Base-by-base conservation (phyloP, 1,140 invertebrate genomes). In the Olivierus martensii region DNA sequence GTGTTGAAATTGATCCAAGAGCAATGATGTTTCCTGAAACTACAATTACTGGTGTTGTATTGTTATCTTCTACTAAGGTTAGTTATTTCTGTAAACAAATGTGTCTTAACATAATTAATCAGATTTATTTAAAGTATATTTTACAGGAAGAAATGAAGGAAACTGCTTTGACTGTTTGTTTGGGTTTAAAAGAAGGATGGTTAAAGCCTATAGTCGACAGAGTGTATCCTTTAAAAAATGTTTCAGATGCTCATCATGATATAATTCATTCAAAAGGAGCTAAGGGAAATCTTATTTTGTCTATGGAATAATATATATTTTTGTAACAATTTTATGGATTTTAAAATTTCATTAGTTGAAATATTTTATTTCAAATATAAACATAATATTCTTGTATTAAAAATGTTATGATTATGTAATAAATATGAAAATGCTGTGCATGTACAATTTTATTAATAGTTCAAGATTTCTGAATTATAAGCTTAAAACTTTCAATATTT, bases 21-120 rank as follows among this genome's bases (percentile, higher is more conserved):
- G 55, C 65, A 37, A 62, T 73, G 17, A 78, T 79, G 73, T 56
- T 52, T 1, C 74, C 72, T 48, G 77, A 78, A 65, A 62, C 63
- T 11, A 59, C 60, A 14, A 65, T 79, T 12, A 63, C 66, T 21
- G 77, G 77, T 14, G 62, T 74, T 39, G 63, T 65, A 28, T 56
- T 76, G 22, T 58, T 64, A 22, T 52, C 50, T 34, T 61, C 66
- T 6, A 64, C 67, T 39, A 53, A 63, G 34, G 74, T 72, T 65
- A 63, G 64, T 57, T 28, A 43, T 42, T 46, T 19, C 53, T 18
- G 2, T 55, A 18, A 14, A 4, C 10, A 49, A n/a, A 12, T 56
- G 7, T 21, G 46, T 46, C 2, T 18, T 18, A 14, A 43, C 37
- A 15, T 46, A n/a, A 41, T 34, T 54, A 15, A 54, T 14, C 2